phyloP scores from a whole-genome alignment of 1,140 invertebrate genomes.

The Drosophila pachea region DNA sequence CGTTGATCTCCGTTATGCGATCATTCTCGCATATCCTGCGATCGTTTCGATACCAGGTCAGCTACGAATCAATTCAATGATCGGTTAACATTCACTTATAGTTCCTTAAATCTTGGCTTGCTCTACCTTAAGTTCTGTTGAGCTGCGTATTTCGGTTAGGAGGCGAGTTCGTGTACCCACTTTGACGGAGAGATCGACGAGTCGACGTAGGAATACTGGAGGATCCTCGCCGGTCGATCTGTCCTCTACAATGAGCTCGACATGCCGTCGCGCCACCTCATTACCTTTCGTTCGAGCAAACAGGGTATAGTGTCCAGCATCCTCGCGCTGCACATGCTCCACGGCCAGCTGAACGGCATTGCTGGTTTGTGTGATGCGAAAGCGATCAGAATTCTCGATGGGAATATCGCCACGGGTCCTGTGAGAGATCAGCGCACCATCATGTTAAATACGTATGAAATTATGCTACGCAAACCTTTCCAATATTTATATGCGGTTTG shows the following conservation, averaged over 20 bases:
- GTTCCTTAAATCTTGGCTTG: background rate
- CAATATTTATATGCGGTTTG: background rate
- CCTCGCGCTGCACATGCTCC: constrained; percentile 78
- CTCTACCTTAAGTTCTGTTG: constrained; percentile 86
- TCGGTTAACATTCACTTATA: background rate
- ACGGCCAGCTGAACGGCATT: constrained; percentile 78
- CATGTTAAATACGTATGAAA: background rate
- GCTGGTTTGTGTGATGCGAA: constrained; percentile 77
- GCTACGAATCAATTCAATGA: constrained; percentile 79
- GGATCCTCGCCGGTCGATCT: constrained; percentile 83
- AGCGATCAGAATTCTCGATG: constrained; percentile 77
- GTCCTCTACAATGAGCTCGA: constrained; percentile 78
- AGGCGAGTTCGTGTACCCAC: constrained; percentile 90
- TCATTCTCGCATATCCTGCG: constrained; percentile 83
- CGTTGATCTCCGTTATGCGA: constrained; percentile 86
- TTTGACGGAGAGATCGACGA: constrained; percentile 90
- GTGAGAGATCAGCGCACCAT: background rate
- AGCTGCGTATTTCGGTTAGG: constrained; percentile 89
- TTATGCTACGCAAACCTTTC: too few species aligned
- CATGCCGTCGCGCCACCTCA: constrained; percentile 67
- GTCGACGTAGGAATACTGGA: constrained; percentile 86
- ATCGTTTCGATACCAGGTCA: constrained; percentile 90
- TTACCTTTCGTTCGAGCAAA: constrained; percentile 75
- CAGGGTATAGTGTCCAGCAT: constrained; percentile 77
- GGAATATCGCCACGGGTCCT: constrained; percentile 75